A percentile compares a stretch with the other conserved stretches of the same genome.
These are phyloP conservation scores for Haliclona indistincta DNA, from an alignment of 37 sponge, comb jelly and placozoan genomes.

Conservation along the genomic window DNA sequence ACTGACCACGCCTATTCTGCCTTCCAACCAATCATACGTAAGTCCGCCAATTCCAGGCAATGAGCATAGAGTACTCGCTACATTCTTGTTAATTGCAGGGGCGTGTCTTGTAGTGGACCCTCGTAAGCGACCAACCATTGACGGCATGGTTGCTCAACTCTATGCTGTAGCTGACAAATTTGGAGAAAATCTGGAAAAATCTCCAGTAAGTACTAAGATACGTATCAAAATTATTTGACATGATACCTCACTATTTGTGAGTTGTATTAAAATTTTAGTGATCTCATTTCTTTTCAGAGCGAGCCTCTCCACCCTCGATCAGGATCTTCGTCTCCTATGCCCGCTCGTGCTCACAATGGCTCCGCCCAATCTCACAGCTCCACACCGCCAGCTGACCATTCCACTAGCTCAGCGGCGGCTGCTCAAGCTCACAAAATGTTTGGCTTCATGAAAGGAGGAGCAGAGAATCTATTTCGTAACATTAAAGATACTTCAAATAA, in stretches of 20 bases:
- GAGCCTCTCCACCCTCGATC: too few species aligned
- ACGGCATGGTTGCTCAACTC: slow-evolving; percentile 57
- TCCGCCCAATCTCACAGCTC: background rate
- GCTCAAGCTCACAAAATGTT: slow-evolving; percentile 71
- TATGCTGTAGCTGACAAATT: slow-evolving; percentile 50
- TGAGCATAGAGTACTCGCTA: background rate
- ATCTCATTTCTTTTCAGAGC: slow-evolving; percentile 2
- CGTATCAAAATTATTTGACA: background rate
- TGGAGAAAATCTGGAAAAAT: slow-evolving; percentile 52
- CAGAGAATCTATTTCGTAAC: slow-evolving; percentile 77
- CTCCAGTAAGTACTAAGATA: slow-evolving; percentile 15
- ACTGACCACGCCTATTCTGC: slow-evolving; percentile 28
- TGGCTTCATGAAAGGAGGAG: slow-evolving; percentile 83
- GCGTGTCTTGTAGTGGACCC: slow-evolving; percentile 70
- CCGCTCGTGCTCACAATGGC: background rate
- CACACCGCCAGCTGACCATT: background rate
- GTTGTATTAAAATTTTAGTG: background rate
- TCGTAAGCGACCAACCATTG: slow-evolving; percentile 36
- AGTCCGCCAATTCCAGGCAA: background rate
- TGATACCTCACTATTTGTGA: background rate
- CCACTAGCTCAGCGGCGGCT: slow-evolving; percentile 11
- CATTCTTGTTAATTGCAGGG: slow-evolving; percentile 15
- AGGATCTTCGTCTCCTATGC: too few species aligned
- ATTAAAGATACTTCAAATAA: slow-evolving; percentile 85
- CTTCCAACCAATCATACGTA: slow-evolving; percentile 67